These are phyloP conservation scores for Lepidurus arcticus DNA, from an alignment of 1,140 invertebrate genomes.

Conservation along the genomic window DNA sequence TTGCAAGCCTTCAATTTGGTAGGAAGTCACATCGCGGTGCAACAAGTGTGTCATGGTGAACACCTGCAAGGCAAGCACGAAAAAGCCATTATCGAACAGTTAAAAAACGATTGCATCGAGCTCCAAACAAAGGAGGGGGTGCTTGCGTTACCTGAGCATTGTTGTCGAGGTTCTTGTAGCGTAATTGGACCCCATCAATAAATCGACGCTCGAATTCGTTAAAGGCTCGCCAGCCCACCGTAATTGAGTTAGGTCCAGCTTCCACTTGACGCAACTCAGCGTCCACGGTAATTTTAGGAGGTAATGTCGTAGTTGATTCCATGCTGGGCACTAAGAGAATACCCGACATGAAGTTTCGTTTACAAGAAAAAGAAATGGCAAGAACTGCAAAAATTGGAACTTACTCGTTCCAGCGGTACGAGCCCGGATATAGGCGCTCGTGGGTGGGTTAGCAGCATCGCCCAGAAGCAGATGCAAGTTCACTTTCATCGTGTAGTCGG, in stretches of 20 bases:
- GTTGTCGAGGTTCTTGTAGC: conserved; percentile 63
- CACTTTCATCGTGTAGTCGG: conserved; percentile 72
- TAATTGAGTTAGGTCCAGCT: conserved; percentile 68
- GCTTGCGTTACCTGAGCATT: conserved; percentile 45
- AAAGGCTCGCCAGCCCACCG: conserved; percentile 74
- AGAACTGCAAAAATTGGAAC: conserved; percentile 37
- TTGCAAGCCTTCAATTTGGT: conserved; percentile 63
- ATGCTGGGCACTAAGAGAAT: not conserved
- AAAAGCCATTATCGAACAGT: conserved; percentile 31
- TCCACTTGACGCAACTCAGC: conserved; percentile 64
- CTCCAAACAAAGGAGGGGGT: not conserved
- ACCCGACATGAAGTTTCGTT: not conserved
- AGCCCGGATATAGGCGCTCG: conserved; percentile 65
- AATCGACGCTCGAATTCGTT: conserved; percentile 67
- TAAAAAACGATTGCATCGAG: conserved; percentile 28
- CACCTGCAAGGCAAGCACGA: conserved; percentile 43
- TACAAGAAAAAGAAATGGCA: not conserved
- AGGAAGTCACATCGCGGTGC: conserved; percentile 65
- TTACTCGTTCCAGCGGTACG: conserved; percentile 53
- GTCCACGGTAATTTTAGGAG: conserved; percentile 61
- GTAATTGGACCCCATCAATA: conserved; percentile 63
- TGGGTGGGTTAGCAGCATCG: conserved; percentile 63
- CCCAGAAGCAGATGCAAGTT: conserved; percentile 57
- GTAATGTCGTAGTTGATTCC: conserved; percentile 38
- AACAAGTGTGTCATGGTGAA: conserved; percentile 68